Evolutionary conservation across 1,140 invertebrate species (phyloP).

Genomic region (Procambarus clarkii): DNA sequence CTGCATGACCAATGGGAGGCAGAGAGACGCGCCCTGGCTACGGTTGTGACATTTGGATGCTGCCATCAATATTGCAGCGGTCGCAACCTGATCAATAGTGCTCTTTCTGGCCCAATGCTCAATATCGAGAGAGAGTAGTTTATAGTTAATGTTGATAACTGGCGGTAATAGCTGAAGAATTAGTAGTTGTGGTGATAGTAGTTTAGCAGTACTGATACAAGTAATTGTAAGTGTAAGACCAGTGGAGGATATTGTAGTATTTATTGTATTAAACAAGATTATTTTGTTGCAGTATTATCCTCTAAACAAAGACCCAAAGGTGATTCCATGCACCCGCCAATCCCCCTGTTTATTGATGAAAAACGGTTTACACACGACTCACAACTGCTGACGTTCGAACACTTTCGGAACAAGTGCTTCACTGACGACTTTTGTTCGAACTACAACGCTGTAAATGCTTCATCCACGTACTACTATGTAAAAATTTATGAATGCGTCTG

Average conservation of each 20-base stretch:
- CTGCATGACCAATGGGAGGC: slow-evolving; percentile 42
- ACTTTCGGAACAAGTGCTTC: too few relatives aligned
- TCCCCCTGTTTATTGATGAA: too few relatives aligned
- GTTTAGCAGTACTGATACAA: neutral
- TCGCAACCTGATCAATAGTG: slow-evolving; percentile 24
- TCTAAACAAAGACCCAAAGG: too few relatives aligned
- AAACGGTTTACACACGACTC: too few relatives aligned
- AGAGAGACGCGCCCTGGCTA: neutral
- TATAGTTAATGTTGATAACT: neutral
- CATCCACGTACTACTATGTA: too few relatives aligned
- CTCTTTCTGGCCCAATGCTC: neutral
- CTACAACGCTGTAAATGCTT: too few relatives aligned
- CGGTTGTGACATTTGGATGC: slow-evolving; percentile 34
- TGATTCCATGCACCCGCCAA: too few relatives aligned
- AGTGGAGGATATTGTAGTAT: neutral
- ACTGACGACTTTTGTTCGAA: too few relatives aligned
- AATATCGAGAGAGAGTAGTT: neutral
- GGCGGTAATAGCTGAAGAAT: neutral
- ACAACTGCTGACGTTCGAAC: too few relatives aligned
- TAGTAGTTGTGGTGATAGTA: neutral
- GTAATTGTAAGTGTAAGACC: neutral
- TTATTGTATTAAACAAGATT: neutral
- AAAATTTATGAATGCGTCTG: too few relatives aligned
- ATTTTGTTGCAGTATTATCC: too few relatives aligned
- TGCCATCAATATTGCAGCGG: slow-evolving; percentile 38